Base-by-base conservation (phyloP, 2,797 vertebrate species). In the Bradypodion ventrale region DNA sequence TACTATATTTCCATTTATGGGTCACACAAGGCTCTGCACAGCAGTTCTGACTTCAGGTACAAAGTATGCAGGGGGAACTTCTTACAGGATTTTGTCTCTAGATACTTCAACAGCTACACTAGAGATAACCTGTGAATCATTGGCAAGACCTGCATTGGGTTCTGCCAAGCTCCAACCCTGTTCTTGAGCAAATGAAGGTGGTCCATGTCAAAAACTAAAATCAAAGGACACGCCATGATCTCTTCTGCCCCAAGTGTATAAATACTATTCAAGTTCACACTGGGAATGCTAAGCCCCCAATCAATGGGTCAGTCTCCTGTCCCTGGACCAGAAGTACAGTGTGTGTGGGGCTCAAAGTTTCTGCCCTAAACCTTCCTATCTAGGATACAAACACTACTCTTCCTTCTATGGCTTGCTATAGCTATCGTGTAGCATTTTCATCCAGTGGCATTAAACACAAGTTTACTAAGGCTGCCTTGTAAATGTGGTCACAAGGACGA, bases 71-170 rank as follows among this genome's bases (percentile, higher is more conserved):
- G 42, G 10, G 3, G 49, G 59, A 16, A 5, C 9, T 23, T 35
- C 16, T 9, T 15, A 44, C 25, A 37, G 32, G n/a, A 68, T 32
- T 25, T 46, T 37, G 7, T 21, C 3, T 35, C 15, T 32, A 44
- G 23, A 60, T 23, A 23, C 40, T 37, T 73, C 10, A 73, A 10
- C 15, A 23, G 68, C 75, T 4, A 1, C 0, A 10, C 0, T 0
- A 7, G n/a, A 0, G 0, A 1, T 0, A 27, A n/a, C 25, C 13
- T 13, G 1, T 0, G 80, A 19, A 49, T 46, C 0, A 0, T 35
- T 13, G 25, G 2, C 7, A 29, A 23, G n/a, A 12, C 2, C 5
- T 10, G 59, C 0, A 12, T 19, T 0, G 7, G 52, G 7, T 2
- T 15, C 0, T 0, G 6, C 4, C 2, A n/a, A 1, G 40, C 0